Conservation (phyloP, 2,888 invertebrate species). For the Xanthorhoe spadicearia region DNA sequence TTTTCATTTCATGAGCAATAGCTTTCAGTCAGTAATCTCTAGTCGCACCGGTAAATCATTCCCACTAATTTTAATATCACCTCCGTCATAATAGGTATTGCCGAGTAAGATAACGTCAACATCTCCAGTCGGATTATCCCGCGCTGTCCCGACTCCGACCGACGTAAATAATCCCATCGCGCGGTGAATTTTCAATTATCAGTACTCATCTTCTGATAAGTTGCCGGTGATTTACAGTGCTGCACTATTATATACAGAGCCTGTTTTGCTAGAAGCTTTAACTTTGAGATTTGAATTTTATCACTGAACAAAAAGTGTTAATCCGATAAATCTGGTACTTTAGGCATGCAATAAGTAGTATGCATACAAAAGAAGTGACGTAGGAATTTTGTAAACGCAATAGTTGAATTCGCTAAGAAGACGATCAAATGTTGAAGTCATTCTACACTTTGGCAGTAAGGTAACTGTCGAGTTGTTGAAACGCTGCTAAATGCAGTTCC, state of each 20-base stretch:
- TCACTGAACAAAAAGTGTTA: no score
- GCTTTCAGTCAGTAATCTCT: conserved; percentile 6
- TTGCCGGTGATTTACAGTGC: conserved; percentile 52
- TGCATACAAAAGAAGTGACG: no score
- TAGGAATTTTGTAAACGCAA: no score
- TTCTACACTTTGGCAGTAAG: background rate
- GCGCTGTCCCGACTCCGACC: conserved; percentile 45
- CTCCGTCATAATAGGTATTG: conserved; percentile 55
- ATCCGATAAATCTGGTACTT: no score
- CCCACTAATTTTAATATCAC: conserved; percentile 51
- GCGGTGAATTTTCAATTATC: conserved; percentile 66
- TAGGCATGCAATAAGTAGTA: no score
- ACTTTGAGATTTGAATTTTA: no score
- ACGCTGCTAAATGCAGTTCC: conserved; percentile 25
- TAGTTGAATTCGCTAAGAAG: no score
- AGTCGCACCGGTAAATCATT: conserved; percentile 23
- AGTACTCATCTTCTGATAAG: conserved; percentile 56
- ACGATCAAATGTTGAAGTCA: background rate
- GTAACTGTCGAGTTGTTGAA: conserved; percentile 1
- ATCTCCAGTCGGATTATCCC: conserved; percentile 53
- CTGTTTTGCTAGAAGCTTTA: background rate
- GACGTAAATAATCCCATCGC: conserved; percentile 49
- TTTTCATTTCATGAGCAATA: background rate
- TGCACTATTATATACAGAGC: conserved; percentile 5
- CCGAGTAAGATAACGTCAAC: conserved; percentile 59